Base-by-base conservation (phyloP, 37 sponge, comb jelly and placozoan genomes). In the Haliclona indistincta region DNA sequence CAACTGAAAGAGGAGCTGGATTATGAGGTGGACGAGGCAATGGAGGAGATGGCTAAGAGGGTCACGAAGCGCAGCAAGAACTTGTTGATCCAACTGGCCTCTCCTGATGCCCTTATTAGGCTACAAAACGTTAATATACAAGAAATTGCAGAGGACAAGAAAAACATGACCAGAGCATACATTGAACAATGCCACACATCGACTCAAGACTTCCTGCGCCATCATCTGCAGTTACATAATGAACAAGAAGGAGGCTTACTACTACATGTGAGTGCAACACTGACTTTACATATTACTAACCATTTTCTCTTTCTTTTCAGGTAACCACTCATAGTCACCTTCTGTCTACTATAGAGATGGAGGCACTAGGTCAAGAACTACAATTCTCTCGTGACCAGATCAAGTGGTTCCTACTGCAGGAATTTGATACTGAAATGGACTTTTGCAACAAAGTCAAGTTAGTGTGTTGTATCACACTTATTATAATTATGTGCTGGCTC, bases 301-400 rank as follows among this genome's bases (percentile, higher is more conserved):
- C 7, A n/a, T n/a, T 25, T 11, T 8, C 26, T 58, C 11, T n/a
- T 25, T 54, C 44, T 11, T 19, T 89, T 33, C 82, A 93, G 81
- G 94, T 93, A 2, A 93, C 94, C 11, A 93, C 94, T 58, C 90
- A 93, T 47, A 78, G 91, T 34, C 89, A 79, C 38, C 86, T 89
- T 10, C 79, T 93, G 30, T 73, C 80, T n/a, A 36, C n/a, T 26
- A 63, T 56, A 0, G 86, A 82, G 29, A 41, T 79, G 2, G 74
- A 65, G 6, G 49, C n/a, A n/a, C n/a, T n/a, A n/a, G 53, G 74
- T 0, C 69, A 65, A 11, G 49, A n/a, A n/a, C n/a, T n/a, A n/a
- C n/a, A n/a, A n/a, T n/a, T n/a, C n/a, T n/a, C 67, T 15, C 13
- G 67, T 41, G 43, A 56, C 0, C 32, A 56, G 0, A 65, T 75